Conservation (phyloP, 2,113 vertebrate species). For the Neofelis nebulosa region DNA sequence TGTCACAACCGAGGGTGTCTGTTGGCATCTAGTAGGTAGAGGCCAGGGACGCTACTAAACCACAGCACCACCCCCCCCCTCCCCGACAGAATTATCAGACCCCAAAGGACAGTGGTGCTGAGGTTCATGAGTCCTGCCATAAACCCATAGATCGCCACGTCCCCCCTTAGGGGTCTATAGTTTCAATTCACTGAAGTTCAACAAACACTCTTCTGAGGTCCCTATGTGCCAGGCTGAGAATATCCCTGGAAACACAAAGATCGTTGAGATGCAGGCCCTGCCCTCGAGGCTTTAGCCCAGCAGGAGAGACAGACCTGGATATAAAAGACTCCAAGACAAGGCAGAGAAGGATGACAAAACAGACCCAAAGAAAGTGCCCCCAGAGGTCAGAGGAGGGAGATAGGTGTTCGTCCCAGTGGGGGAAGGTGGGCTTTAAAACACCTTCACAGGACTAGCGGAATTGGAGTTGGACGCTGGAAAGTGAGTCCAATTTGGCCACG, state of each 20-base stretch:
- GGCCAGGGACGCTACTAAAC: neutral
- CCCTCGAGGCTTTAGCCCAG: neutral
- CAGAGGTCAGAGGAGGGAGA: neutral
- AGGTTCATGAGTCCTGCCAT: neutral
- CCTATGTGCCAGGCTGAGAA: neutral
- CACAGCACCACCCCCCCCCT: neutral
- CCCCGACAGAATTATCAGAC: neutral
- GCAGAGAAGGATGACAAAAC: neutral
- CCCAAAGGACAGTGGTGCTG: accelerated
- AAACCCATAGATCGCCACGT: accelerated
- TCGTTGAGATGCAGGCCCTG: accelerated
- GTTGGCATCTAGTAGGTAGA: neutral
- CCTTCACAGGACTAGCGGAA: neutral
- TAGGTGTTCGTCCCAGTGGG: accelerated
- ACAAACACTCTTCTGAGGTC: neutral
- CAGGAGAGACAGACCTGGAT: neutral
- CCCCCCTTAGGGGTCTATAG: neutral
- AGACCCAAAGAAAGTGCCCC: neutral
- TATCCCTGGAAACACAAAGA: neutral
- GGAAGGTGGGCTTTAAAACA: neutral
- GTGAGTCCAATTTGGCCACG: neutral
- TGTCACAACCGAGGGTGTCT: neutral
- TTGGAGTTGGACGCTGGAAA: neutral
- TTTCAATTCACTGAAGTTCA: neutral
- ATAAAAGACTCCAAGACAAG: neutral